Evolutionary conservation across 1,140 invertebrate genomes (phyloP).

Genomic region (Cotesia typhae): DNA sequence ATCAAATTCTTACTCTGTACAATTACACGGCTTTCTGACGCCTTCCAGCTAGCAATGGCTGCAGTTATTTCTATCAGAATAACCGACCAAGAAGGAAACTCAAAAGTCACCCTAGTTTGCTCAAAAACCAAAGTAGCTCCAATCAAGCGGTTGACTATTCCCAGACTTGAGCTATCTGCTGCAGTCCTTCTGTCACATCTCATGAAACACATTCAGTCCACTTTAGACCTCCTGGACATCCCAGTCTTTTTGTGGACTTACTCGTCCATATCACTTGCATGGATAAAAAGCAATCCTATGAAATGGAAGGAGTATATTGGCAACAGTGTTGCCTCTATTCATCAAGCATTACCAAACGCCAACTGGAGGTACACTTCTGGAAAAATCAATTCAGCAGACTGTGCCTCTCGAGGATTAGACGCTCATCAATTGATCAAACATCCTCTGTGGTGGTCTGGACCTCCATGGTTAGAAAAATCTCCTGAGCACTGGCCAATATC

Average conservation of each 20-base stretch:
- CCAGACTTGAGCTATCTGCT: constrained; percentile 19
- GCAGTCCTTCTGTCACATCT: constrained; percentile 13
- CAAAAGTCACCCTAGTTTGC: neutral
- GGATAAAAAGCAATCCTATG: constrained; percentile 47
- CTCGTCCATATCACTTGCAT: constrained; percentile 37
- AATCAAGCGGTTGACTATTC: constrained; percentile 29
- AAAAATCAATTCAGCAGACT: constrained; percentile 49
- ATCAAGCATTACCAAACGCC: constrained; percentile 32
- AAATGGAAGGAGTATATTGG: constrained; percentile 49
- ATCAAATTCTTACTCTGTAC: too few species aligned
- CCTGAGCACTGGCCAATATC: constrained; percentile 19
- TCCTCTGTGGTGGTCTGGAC: constrained; percentile 42
- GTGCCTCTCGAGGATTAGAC: constrained; percentile 44
- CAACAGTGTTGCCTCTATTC: constrained; percentile 47
- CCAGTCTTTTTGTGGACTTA: constrained; percentile 32
- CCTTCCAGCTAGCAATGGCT: constrained; percentile 25
- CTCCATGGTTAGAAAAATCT: constrained; percentile 24
- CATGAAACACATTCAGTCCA: neutral
- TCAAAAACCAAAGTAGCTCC: constrained; percentile 27
- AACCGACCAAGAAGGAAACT: too few species aligned
- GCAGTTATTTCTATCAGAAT: constrained; percentile 20
- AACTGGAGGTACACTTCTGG: constrained; percentile 41
- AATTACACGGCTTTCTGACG: constrained; percentile 22
- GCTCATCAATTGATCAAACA: constrained; percentile 41
- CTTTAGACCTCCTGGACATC: neutral